Evolutionary conservation across 2,797 vertebrate genomes (phyloP).

Genomic region (Emys orbicularis): DNA sequence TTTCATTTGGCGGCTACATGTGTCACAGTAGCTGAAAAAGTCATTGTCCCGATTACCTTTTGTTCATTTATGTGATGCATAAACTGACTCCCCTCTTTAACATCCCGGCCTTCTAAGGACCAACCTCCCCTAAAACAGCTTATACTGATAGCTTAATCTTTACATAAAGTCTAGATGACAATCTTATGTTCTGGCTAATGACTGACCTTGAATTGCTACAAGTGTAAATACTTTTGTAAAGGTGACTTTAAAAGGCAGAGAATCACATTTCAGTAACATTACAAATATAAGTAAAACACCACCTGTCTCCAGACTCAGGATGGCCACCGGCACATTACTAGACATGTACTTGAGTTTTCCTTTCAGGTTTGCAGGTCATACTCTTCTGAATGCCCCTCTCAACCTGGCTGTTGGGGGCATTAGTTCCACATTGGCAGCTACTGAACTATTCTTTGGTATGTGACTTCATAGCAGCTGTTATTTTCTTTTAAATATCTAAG

Average conservation of each 20-base stretch:
- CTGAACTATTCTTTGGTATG: neutral
- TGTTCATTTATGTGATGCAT: too few species aligned
- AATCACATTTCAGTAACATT: neutral
- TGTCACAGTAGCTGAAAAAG: neutral
- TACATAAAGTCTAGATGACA: neutral
- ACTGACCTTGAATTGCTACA: neutral
- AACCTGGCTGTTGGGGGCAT: neutral
- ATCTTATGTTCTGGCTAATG: neutral
- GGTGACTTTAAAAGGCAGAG: neutral
- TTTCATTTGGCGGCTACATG: neutral
- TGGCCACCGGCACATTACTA: too few species aligned
- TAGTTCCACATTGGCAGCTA: neutral
- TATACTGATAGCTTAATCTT: neutral
- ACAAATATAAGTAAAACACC: neutral
- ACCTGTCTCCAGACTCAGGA: neutral
- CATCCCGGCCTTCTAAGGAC: neutral
- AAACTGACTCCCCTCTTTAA: neutral
- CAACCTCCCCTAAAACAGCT: neutral
- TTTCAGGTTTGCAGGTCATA: neutral
- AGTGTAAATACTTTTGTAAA: neutral
- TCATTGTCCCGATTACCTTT: neutral
- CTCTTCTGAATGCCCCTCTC: neutral
- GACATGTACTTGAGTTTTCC: neutral
- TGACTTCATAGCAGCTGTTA: neutral
- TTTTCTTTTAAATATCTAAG: neutral